Base-by-base conservation (phyloP, 2,888 invertebrate genomes). In the Drosophila colorata region DNA sequence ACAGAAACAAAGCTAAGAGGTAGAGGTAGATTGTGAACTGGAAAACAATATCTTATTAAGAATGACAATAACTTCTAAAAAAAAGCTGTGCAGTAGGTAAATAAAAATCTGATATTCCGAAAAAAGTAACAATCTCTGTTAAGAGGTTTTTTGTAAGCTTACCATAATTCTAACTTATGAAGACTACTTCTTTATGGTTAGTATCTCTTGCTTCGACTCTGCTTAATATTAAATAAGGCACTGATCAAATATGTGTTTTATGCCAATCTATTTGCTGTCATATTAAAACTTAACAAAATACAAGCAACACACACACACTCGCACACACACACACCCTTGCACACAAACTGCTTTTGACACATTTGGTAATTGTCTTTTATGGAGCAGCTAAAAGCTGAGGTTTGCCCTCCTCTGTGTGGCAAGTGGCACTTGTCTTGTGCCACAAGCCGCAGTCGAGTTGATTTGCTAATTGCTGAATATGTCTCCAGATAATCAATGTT, bases 401-500 rank as follows among this genome's bases (percentile, higher is more conserved):
- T 53, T 35, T 33, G 18, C 23, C 49, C 38, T 49, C 28, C 14
- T 31, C 20, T 6, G 13, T 66, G 63, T 44, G 52, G 49, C 71
- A 44, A 47, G 63, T 41, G 40, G 23, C 13, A 43, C 46, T 47
- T 37, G 25, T 25, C 48, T 14, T 14, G 56, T 51, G 59, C 69
- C 66, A 46, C 74, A 69, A 72, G 74, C 74, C 78, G 78, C 88
- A 77, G 63, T 61, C 78, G 85, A 91, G 91, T 90, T 90, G 90
- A 90, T 90, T 90, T 90, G 91, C 90, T 90, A 90, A 90, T 90
- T 90, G 90, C 91, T 86, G 83, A 77, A 91, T 89, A 90, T 91
- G 90, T 90, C 91, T 90, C 86, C 91, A 91, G 91, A 90, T 90
- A 91, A 91, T 91, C 91, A 87, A 87, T 89, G 87, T 88, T 83